These are phyloP conservation scores for Pseudochromis fuscus DNA, from an alignment of 2,797 vertebrate genomes.

Conservation along the genomic window DNA sequence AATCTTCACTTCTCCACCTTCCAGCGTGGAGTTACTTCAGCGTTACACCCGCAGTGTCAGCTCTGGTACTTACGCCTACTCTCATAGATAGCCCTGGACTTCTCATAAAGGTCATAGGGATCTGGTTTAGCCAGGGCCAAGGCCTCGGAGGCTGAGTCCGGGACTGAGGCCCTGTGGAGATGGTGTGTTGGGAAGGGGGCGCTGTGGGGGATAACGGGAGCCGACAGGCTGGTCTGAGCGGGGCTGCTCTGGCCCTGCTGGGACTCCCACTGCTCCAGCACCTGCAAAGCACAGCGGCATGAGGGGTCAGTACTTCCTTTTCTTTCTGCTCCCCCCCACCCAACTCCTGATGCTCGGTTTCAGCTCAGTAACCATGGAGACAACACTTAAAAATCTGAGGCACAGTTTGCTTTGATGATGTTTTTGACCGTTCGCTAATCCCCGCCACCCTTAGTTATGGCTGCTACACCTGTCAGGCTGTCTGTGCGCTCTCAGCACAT, in stretches of 20 bases:
- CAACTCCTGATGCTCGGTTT: constrained; percentile 5
- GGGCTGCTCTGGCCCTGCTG: constrained; percentile 92
- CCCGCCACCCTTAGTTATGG: neutral
- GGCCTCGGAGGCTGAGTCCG: constrained; percentile 92
- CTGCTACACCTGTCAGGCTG: constrained; percentile 23
- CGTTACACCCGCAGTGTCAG: constrained; percentile 35
- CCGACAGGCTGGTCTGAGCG: constrained; percentile 91
- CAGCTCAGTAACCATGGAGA: constrained; percentile 1
- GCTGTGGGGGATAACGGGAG: constrained; percentile 90
- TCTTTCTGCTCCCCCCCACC: constrained; percentile 1
- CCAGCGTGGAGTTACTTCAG: constrained; percentile 5
- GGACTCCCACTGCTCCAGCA: constrained; percentile 96
- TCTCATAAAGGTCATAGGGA: constrained; percentile 97
- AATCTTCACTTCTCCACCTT: constrained; percentile 36
- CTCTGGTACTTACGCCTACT: constrained; percentile 95
- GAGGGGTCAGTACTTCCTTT: constrained; percentile 65
- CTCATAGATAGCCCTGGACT: constrained; percentile 99
- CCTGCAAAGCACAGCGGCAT: constrained; percentile 89
- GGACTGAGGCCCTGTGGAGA: constrained; percentile 93
- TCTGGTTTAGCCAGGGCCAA: constrained; percentile 95
- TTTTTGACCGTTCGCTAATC: constrained; percentile 27
- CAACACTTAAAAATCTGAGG: constrained; percentile 7
- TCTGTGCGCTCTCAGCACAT: neutral
- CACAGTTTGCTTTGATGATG: constrained; percentile 19
- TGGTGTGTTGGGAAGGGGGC: constrained; percentile 89